Evolutionary conservation across 2,797 vertebrate species (phyloP).

Genomic region (Triplophysa yarkandensis): DNA sequence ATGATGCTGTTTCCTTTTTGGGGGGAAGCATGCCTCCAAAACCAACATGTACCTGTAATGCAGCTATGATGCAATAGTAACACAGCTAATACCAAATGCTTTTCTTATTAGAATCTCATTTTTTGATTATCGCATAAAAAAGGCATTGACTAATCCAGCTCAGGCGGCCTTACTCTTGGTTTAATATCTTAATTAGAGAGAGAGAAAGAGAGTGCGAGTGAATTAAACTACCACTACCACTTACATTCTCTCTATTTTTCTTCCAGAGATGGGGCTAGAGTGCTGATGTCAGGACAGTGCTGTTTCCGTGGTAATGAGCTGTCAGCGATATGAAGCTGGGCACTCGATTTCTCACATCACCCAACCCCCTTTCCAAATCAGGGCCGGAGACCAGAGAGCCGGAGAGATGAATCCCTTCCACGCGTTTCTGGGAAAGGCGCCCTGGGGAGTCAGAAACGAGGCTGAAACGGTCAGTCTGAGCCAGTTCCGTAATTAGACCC

Average conservation of each 20-base stretch:
- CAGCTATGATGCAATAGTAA: conserved; percentile 45
- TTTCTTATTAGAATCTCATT: conserved; percentile 33
- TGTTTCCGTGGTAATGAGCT: conserved; percentile 82
- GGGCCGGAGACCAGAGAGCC: conserved; percentile 64
- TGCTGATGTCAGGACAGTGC: conserved; percentile 74
- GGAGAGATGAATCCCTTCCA: conserved; percentile 65
- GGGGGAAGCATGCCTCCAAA: background rate
- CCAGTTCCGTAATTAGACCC: conserved; percentile 69
- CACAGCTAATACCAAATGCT: conserved; percentile 27
- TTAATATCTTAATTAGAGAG: conserved; percentile 71
- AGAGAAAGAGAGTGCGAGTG: background rate
- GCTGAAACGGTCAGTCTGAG: conserved; percentile 50
- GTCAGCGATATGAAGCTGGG: conserved; percentile 79
- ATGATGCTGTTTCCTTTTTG: too few species aligned
- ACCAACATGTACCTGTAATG: conserved; percentile 25
- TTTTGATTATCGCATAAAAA: conserved; percentile 37
- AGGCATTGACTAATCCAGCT: conserved; percentile 47
- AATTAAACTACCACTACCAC: conserved; percentile 31
- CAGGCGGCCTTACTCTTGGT: conserved; percentile 56
- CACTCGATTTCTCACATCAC: conserved; percentile 60
- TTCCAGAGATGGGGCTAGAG: conserved; percentile 62
- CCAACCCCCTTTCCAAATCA: conserved; percentile 65
- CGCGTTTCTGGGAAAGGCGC: conserved; percentile 68
- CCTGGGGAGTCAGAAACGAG: conserved; percentile 68
- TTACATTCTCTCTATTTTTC: conserved; percentile 53